Conservation (phyloP, 2,888 invertebrate genomes). For the Xylophagus ater region DNA sequence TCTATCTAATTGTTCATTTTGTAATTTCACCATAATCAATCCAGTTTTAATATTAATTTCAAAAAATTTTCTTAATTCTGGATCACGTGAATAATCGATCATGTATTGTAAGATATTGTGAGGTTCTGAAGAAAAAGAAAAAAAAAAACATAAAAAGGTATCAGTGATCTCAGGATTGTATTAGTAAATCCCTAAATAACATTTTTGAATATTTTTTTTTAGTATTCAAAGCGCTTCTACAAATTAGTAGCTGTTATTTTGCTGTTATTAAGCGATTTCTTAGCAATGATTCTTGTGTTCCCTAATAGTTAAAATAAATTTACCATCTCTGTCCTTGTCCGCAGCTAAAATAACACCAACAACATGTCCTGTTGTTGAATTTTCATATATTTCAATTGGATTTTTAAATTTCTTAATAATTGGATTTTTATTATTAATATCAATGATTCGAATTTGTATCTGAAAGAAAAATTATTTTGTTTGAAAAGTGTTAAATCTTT, state of each 20-base stretch:
- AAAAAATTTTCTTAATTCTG: constrained; percentile 42
- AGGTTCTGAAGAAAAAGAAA: constrained; percentile 34
- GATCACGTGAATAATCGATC: constrained; percentile 41
- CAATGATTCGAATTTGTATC: constrained; percentile 47
- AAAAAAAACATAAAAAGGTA: no score
- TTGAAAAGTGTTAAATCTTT: not conserved
- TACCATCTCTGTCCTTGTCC: constrained; percentile 51
- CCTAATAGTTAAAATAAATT: constrained; percentile 21
- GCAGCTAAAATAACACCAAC: constrained; percentile 38
- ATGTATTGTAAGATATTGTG: constrained; percentile 46
- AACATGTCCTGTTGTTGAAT: constrained; percentile 36
- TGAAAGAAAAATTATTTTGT: constrained; percentile 23
- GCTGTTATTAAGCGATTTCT: no score
- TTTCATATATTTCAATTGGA: constrained; percentile 42
- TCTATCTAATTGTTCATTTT: constrained; percentile 41
- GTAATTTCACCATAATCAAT: constrained; percentile 39
- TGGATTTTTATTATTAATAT: constrained; percentile 50
- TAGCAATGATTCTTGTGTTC: no score
- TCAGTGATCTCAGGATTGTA: no score
- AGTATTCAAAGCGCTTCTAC: no score
- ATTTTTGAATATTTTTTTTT: no score
- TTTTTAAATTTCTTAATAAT: constrained; percentile 30
- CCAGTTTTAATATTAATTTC: constrained; percentile 42
- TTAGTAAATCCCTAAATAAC: no score
- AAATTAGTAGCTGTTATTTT: no score